Base-by-base conservation (phyloP, 2,113 vertebrate species). In the Lynx canadensis region DNA sequence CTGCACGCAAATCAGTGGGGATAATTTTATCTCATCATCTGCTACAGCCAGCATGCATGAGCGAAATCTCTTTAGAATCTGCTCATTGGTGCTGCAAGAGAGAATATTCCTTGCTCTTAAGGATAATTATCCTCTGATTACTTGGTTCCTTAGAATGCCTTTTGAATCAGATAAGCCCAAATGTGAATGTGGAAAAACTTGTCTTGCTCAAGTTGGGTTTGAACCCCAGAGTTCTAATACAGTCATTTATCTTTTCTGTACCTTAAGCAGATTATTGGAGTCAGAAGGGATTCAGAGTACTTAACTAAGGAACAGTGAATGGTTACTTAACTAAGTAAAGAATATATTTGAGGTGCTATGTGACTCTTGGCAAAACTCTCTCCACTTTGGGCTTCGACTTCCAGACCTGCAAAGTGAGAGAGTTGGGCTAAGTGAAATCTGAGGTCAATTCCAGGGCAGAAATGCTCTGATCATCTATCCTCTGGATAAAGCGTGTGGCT, bases 21-120 rank as follows among this genome's bases (percentile, higher is more conserved):
- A 60, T 90, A 95, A 96, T 96, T 94, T 94, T 95, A 95, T 94
- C 92, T 86, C 45, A 12, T 97, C 87, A 88, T 96, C 65, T 92
- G 73, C 84, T 84, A 16, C 48, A 52, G 31, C 21, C 65, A 82
- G 16, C n/a, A 95, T n/a, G 33, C 29, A 5, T 48, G 66, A 88
- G 63, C 33, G 23, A 92, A 97, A 95, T 76, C 79, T 95, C 85
- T 91, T 73, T 68, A 74, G 74, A 97, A 97, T 76, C 65, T n/a
- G 19, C 23, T 92, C 50, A 10, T n/a, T 96, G 87, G 76, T 84
- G 33, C n/a, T 82, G 45, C 65, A 90, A 76, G 57, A 92, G 21
- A 76, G 38, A 87, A 71, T 65, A 65, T 73, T 93, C 76, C 57
- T 91, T 71, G 27, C 65, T 84, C 69, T 87, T 80, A 95, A 95